Conservation (phyloP, 2,113 vertebrate species). For the Donacobius atricapilla region DNA sequence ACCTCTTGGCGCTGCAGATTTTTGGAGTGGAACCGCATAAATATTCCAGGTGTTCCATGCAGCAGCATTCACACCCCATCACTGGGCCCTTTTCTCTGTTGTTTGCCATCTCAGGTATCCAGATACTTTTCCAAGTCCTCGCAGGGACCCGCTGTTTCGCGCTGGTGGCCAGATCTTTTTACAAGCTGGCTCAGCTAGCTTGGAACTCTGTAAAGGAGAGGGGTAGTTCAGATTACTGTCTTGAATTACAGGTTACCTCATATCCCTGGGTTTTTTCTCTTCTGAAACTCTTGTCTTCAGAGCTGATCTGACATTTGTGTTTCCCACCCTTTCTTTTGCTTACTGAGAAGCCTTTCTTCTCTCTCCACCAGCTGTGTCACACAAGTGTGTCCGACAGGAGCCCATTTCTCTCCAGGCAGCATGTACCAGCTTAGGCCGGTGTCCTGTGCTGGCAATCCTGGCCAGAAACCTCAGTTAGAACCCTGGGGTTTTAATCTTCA, state of each 20-base stretch:
- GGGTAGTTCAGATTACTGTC: slow-evolving; percentile 17
- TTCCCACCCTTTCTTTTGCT: neutral
- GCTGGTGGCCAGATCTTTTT: slow-evolving; percentile 18
- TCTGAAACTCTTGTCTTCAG: neutral
- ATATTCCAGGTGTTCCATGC: neutral
- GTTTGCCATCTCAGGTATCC: neutral
- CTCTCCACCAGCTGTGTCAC: neutral
- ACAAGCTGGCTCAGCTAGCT: neutral
- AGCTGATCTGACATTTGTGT: neutral
- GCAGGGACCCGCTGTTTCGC: neutral
- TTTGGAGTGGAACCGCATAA: neutral
- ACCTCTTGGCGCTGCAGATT: neutral
- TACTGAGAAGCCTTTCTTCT: neutral
- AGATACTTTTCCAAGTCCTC: neutral
- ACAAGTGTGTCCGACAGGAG: neutral
- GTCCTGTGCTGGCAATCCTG: neutral
- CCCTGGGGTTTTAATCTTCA: neutral
- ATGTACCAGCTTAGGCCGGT: neutral
- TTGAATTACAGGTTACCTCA: neutral
- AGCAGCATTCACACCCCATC: neutral
- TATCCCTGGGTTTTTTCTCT: neutral
- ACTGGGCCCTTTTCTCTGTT: neutral
- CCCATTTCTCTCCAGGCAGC: neutral
- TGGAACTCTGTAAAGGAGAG: slow-evolving; percentile 14
- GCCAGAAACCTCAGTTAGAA: neutral